phyloP scores from a whole-genome alignment of 92 coral and sea anemone species.

The Siderastrea radians region DNA sequence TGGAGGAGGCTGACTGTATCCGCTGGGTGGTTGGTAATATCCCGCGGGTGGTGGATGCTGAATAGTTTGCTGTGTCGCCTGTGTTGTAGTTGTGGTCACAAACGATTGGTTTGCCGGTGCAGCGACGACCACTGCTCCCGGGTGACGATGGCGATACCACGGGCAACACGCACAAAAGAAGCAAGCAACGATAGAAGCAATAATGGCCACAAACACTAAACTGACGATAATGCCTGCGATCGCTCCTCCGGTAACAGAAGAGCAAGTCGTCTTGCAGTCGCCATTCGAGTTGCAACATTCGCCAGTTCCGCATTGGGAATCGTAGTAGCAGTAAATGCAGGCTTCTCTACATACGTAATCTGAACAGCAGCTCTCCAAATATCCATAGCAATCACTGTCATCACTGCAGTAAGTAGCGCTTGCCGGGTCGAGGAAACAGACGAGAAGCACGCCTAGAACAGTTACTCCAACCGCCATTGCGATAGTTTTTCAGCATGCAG shows the following conservation, averaged over 20 bases:
- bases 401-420: not conserved
- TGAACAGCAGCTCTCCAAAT: not conserved
- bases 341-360: not conserved
- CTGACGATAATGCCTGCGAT: conserved; percentile 7
- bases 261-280: not conserved
- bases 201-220: not conserved
- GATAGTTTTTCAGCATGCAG: too few relatives aligned
- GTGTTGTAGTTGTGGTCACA: conserved; percentile 4
- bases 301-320: conserved; percentile 4
- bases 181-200: not conserved
- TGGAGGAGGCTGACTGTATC: conserved; percentile 15
- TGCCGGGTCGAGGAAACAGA: not conserved
- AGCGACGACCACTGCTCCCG: not conserved
- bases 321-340: not conserved
- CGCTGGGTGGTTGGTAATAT: conserved; percentile 8
- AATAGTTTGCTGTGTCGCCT: not conserved
- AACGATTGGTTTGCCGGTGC: conserved; percentile 4
- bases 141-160: not conserved
- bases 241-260: not conserved
- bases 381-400: not conserved
- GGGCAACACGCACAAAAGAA: conserved; percentile 23
- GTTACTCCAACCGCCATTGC: not conserved
- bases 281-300: not conserved
- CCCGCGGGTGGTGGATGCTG: not conserved
- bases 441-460: not conserved